A percentile compares a stretch with the other conserved stretches of the same genome.
These are phyloP conservation scores for Cephalotes varians DNA, from an alignment of 2,888 invertebrate genomes.

Conservation along the genomic window DNA sequence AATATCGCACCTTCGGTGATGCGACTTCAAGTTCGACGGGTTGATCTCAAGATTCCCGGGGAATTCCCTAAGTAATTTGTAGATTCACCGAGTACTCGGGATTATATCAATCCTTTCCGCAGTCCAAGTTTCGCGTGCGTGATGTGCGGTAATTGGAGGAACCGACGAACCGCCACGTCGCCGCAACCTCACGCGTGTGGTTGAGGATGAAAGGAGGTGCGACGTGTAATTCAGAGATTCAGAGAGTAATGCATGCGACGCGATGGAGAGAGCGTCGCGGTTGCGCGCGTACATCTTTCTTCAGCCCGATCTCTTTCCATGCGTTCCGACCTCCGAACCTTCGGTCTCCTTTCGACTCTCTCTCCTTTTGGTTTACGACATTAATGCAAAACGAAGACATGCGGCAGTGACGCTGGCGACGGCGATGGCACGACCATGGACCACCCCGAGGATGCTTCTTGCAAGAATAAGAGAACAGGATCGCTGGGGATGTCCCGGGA, in stretches of 20 bases:
- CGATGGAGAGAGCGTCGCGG: background rate
- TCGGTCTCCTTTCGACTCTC: constrained; percentile 10
- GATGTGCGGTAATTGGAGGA: constrained; percentile 23
- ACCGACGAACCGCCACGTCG: background rate
- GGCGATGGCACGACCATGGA: constrained; percentile 67
- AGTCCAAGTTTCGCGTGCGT: constrained; percentile 36
- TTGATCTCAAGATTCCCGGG: constrained; percentile 46
- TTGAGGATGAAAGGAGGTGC: background rate
- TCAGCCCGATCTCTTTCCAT: constrained; percentile 16
- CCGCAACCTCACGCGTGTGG: background rate
- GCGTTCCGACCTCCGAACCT: background rate
- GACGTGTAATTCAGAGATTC: constrained; percentile 6
- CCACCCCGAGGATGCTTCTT: constrained; percentile 83
- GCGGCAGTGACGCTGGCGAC: constrained; percentile 64
- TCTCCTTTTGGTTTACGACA: constrained; percentile 54
- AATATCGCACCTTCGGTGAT: constrained; percentile 38
- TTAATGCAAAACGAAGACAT: constrained; percentile 78
- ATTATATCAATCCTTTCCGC: constrained; percentile 37
- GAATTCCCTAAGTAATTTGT: constrained; percentile 47
- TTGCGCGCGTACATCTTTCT: constrained; percentile 42
- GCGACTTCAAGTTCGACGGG: constrained; percentile 39
- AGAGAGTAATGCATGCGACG: constrained; percentile 19
- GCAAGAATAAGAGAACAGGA: constrained; percentile 85
- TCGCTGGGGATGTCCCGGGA: constrained; percentile 85
- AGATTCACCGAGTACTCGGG: constrained; percentile 28